These are phyloP conservation scores for Nothobranchius kuhntae DNA, from an alignment of 2,113 vertebrate genomes.

Conservation along the genomic window DNA sequence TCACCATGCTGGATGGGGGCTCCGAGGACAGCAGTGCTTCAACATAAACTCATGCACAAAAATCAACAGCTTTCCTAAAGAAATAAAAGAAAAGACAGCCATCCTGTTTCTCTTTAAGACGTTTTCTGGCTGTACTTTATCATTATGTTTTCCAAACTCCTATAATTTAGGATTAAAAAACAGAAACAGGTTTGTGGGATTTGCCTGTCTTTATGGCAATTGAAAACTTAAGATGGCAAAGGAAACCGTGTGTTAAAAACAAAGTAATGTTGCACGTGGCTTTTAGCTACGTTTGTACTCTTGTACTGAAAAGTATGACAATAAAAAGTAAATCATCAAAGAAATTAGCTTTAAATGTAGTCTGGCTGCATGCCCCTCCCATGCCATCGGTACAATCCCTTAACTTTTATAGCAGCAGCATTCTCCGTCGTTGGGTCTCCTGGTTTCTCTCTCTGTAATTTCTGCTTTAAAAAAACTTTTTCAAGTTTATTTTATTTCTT, in stretches of 20 bases:
- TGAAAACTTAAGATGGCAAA: no score
- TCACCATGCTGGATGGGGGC: no score
- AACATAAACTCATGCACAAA: background rate
- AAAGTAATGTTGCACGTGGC: no score
- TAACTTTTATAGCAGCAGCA: constrained; percentile 28
- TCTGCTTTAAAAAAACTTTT: background rate
- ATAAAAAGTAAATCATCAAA: constrained; percentile 27
- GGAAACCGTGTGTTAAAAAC: no score
- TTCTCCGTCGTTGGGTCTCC: constrained; percentile 37
- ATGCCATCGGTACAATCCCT: constrained; percentile 23
- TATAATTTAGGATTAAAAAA: constrained; percentile 29
- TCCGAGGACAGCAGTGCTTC: no score
- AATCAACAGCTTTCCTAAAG: constrained; percentile 10
- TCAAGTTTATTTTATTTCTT: constrained; percentile 45
- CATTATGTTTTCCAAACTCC: constrained; percentile 36
- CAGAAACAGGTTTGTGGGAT: constrained; percentile 34
- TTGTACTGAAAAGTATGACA: background rate
- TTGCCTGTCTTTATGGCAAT: constrained; percentile 11
- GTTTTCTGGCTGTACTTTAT: constrained; percentile 23
- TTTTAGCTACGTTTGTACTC: constrained; percentile 18
- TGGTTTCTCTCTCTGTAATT: constrained; percentile 37
- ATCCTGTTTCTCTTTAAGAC: constrained; percentile 32
- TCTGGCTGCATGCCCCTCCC: constrained; percentile 18
- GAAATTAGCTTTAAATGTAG: constrained; percentile 27
- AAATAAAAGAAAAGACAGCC: constrained; percentile 9